These are phyloP conservation scores for Eriocheir sinensis DNA, from an alignment of 1,140 invertebrate species.

Conservation along the genomic window DNA sequence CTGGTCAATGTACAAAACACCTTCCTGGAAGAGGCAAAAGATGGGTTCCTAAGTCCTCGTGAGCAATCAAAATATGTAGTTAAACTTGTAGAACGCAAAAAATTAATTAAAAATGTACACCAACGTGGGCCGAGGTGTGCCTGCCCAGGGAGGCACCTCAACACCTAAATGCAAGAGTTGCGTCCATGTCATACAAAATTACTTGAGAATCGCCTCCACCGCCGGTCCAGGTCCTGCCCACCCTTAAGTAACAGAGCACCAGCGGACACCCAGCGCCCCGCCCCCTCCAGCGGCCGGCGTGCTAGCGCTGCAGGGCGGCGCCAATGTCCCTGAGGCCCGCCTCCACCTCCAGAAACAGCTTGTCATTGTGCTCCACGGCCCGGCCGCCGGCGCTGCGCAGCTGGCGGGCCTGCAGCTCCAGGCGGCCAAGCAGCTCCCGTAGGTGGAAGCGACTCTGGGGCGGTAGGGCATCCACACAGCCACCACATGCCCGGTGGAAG, in stretches of 20 bases:
- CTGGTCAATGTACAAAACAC: constrained; percentile 62
- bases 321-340: constrained; percentile 91
- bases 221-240: not conserved
- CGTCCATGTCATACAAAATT: constrained; percentile 59
- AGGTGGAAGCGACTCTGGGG: constrained; percentile 94
- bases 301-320: constrained; percentile 90
- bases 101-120: constrained; percentile 9
- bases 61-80: constrained; percentile 42
- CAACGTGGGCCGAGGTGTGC: not conserved
- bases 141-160: not conserved
- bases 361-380: constrained; percentile 84
- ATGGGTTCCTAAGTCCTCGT: constrained; percentile 56
- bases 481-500: constrained; percentile 89
- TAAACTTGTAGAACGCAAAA: constrained; percentile 36
- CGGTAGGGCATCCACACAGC: constrained; percentile 88
- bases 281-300: not conserved
- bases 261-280: not conserved
- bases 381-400: constrained; percentile 87
- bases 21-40: constrained; percentile 65
- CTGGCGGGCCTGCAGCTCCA: constrained; percentile 90
- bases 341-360: constrained; percentile 88
- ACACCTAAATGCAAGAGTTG: constrained; percentile 73
- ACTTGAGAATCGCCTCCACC: constrained; percentile 65
- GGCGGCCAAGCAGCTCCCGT: constrained; percentile 90
- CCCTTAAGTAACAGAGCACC: constrained; percentile 32